Percentiles rank a stretch among this genome's conserved stretches.
Evolutionary conservation across 2,113 vertebrate species (phyloP).

Genomic region (Burhinus bistriatus): DNA sequence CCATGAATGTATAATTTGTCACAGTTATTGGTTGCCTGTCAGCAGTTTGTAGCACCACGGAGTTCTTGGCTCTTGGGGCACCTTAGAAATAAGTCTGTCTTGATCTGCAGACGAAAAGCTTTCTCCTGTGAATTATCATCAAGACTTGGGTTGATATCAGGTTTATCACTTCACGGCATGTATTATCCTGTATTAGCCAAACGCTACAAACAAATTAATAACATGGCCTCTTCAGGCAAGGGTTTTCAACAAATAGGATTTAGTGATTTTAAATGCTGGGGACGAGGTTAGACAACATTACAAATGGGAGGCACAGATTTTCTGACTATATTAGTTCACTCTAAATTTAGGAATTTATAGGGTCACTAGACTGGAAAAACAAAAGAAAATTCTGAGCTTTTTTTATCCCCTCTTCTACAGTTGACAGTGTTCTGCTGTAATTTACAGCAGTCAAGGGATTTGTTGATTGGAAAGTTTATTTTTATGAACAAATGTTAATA

Average conservation of each 20-base stretch:
- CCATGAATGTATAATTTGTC: slow-evolving; percentile 58
- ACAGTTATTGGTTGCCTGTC: slow-evolving; percentile 42
- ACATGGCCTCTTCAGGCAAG: neutral
- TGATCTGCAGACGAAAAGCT: neutral
- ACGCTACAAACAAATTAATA: neutral
- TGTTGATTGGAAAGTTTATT: neutral
- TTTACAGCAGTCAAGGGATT: neutral
- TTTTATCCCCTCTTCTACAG: neutral
- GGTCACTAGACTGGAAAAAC: neutral
- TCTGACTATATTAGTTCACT: neutral
- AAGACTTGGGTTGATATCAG: neutral
- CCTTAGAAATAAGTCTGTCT: neutral
- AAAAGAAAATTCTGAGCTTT: neutral
- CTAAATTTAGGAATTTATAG: neutral
- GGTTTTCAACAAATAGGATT: neutral
- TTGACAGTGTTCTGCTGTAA: neutral
- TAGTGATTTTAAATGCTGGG: neutral
- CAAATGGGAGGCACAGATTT: neutral
- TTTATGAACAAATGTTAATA: neutral
- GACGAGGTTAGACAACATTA: neutral
- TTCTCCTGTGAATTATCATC: neutral
- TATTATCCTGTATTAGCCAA: neutral
- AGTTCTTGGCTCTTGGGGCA: slow-evolving; percentile 22
- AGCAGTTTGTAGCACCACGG: neutral
- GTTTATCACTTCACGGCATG: neutral